Evolutionary conservation across 2,888 invertebrate genomes (phyloP), one percentile per base, ranked within the genome.

Genomic region (Xestia rhomboidea): DNA sequence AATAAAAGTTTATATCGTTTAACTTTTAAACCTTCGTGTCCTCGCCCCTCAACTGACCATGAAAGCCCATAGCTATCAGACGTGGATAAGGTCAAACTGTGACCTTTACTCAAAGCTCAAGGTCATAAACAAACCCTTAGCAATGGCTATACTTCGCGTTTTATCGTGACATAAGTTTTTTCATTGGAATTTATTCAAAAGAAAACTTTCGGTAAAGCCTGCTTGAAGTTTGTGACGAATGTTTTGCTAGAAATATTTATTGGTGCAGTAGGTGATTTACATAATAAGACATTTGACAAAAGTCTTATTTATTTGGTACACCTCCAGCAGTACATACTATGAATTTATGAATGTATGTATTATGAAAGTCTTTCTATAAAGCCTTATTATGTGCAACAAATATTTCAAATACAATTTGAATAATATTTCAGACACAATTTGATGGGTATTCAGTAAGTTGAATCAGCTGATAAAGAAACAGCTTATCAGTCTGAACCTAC

Each of bases 11-110:
- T 51, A 68, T 57, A 72, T 70, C 62, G 60, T 75, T 64, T 51
- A 69, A 68, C 7, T 75, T 80, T 77, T 34, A 81, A 77, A 73
- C 69, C 81, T 77, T 78, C 77, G 66, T 49, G 57, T 21, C 62
- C 51, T 78, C 78, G 80, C 73, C 77, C 75, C 79, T 70, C 49
- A 54, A 70, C 62, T 79, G 76, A 27, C 72, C 80, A 79, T 81
- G 80, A 60, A 77, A 79, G 66, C 74, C 73, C 66, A 70, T 54
- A 60, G 77, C 79, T 66, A 79, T 82, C 88, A 72, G 69, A 57
- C 70, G 84, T 78, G 81, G 74, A 27, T 78, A 83, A 88, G 88
- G 90, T 88, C 86, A 86, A 74, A 57, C 46, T 46, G 27, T 74
- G 81, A 80, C 89, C 89, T 89, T 89, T 83, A 51, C 51, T 51